Evolutionary conservation across 2,888 invertebrate species (phyloP).

Genomic region (Belgica antarctica): DNA sequence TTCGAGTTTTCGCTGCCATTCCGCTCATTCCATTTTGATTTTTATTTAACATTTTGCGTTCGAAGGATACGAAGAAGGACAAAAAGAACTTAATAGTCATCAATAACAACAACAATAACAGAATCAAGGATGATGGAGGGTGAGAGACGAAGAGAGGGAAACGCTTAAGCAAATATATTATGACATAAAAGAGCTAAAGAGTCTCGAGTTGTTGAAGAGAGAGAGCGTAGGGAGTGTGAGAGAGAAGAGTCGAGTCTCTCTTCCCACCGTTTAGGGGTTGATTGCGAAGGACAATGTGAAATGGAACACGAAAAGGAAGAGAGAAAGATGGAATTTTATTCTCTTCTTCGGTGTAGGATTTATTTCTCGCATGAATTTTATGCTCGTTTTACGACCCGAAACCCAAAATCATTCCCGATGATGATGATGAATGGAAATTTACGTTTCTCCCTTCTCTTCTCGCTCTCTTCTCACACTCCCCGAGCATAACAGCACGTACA

Average conservation of each 20-base stretch:
- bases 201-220: slow-evolving; percentile 10
- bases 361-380: neutral
- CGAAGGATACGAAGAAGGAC: neutral
- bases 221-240: neutral
- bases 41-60: neutral
- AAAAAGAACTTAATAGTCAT: neutral
- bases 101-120: slow-evolving; percentile 15
- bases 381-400: neutral
- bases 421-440: neutral
- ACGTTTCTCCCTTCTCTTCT: neutral
- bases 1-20: neutral
- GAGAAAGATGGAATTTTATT: neutral
- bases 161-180: slow-evolving; percentile 38
- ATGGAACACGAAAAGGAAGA: neutral
- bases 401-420: neutral
- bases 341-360: neutral
- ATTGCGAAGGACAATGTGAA: slow-evolving; percentile 14
- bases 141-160: slow-evolving; percentile 28
- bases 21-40: slow-evolving; percentile 2
- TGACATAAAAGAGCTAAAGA: slow-evolving; percentile 34
- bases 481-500: neutral
- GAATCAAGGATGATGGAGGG: neutral
- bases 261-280: neutral
- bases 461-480: neutral
- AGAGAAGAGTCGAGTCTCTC: neutral